Evolutionary conservation across 2,113 vertebrate genomes (phyloP).

Genomic region (Bagarius yarrelli): DNA sequence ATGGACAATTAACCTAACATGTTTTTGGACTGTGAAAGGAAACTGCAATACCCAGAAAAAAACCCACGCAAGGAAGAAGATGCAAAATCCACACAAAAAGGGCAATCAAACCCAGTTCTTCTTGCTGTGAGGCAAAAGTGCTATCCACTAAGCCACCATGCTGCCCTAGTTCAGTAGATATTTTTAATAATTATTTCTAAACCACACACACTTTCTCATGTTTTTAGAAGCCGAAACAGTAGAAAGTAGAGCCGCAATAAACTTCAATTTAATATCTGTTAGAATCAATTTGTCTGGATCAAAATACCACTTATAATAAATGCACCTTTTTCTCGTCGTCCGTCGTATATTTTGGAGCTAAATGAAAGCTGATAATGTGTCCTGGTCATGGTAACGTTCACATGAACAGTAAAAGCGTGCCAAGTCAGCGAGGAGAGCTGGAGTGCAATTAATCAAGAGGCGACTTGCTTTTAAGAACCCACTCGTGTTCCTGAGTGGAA

Average conservation of each 20-base stretch:
- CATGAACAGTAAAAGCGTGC: slow-evolving; percentile 15
- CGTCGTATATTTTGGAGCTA: background rate
- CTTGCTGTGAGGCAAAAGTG: too few relatives aligned
- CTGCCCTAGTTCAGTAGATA: background rate
- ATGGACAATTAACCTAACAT: too few relatives aligned
- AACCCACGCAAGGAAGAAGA: too few relatives aligned
- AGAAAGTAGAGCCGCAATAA: slow-evolving; percentile 5
- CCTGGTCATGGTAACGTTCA: background rate
- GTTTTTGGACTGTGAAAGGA: too few relatives aligned
- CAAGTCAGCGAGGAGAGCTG: slow-evolving; percentile 21
- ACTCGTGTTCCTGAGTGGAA: slow-evolving; percentile 37
- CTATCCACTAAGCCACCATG: too few relatives aligned
- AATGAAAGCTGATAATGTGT: slow-evolving; percentile 12
- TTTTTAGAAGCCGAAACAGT: background rate
- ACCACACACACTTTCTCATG: background rate
- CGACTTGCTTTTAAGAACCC: slow-evolving; percentile 19
- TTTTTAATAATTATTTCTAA: background rate
- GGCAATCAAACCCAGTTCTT: too few relatives aligned
- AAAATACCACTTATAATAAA: slow-evolving; percentile 15
- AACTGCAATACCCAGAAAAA: too few relatives aligned
- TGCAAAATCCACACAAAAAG: too few relatives aligned
- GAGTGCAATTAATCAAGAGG: slow-evolving; percentile 44
- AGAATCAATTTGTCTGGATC: slow-evolving; percentile 10
- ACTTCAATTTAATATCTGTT: slow-evolving; percentile 5
- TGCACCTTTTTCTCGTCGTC: background rate